Evolutionary conservation across 1,140 invertebrate species (phyloP), one percentile per base, ranked within the genome.

Genomic region (Anastatus disparis): DNA sequence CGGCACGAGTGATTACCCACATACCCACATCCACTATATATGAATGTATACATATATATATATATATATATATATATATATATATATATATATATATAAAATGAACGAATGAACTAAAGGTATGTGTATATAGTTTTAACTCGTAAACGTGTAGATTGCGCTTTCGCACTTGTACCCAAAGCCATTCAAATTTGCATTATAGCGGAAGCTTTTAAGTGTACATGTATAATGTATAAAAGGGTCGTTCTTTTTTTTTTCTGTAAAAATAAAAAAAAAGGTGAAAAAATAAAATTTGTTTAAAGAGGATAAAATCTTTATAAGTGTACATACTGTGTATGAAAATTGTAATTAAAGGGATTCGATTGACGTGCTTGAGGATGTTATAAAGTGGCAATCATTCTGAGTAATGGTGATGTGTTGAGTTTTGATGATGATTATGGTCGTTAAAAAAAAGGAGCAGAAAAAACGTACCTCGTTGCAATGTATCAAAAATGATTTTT

Each of bases 1-100:
- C 66, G 61, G 70, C 66, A 70, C 52, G 53, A 63, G 61, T 58
- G 61, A 67, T 69, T 69, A 69, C 52, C 48, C 61, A 38, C 48
- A 64, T 52, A 48, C 44, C 59, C 44, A 31, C 61, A 35, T 29
- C n/a, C n/a, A n/a, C n/a, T n/a, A n/a, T n/a, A n/a, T n/a, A n/a
- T n/a, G n/a, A n/a, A n/a, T n/a, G n/a, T n/a, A n/a, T n/a, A n/a
- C n/a, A n/a, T n/a, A n/a, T n/a, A n/a, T n/a, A n/a, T n/a, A n/a
- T n/a, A n/a, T n/a, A n/a, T n/a, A n/a, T n/a, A n/a, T n/a, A n/a
- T 13, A n/a, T n/a, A n/a, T n/a, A n/a, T n/a, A n/a, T n/a, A n/a
- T n/a, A n/a, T n/a, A n/a, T n/a, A n/a, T 29, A 53, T 29, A 8
- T 2, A 17, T n/a, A 17, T 20, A 17, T 29, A 29, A 10, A 29